phyloP scores from a whole-genome alignment of 2,113 vertebrate species.

The Leptocoma aspasia region DNA sequence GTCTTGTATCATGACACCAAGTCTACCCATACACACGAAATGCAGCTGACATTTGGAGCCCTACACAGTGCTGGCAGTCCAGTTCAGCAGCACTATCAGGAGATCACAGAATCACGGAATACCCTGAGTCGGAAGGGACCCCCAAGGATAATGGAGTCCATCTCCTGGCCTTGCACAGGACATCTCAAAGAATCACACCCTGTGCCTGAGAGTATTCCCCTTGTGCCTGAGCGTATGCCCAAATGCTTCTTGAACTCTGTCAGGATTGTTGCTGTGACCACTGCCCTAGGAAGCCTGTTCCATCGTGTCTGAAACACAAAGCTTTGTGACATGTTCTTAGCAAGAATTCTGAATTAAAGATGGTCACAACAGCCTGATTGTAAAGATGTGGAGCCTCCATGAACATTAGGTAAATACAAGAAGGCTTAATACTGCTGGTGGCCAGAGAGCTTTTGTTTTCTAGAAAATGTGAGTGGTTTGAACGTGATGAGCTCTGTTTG shows the following conservation, averaged over 20 bases:
- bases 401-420: background rate
- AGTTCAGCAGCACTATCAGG: background rate
- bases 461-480: background rate
- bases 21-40: background rate
- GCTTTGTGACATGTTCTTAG: accelerated
- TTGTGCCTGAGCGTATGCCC: background rate
- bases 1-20: background rate
- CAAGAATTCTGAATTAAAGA: background rate
- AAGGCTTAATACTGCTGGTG: background rate
- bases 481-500: accelerated
- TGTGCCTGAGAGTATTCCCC: background rate
- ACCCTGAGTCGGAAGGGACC: background rate
- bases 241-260: accelerated
- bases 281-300: background rate
- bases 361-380: background rate
- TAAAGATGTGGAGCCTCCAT: background rate
- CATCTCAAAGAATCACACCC: background rate
- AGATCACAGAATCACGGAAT: background rate
- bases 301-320: accelerated
- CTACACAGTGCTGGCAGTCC: background rate
- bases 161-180: no score
- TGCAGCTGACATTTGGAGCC: background rate
- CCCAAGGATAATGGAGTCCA: background rate
- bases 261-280: background rate
- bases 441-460: background rate